Evolutionary conservation across 2,797 vertebrate species (phyloP).

Genomic region (Coendou prehensilis): DNA sequence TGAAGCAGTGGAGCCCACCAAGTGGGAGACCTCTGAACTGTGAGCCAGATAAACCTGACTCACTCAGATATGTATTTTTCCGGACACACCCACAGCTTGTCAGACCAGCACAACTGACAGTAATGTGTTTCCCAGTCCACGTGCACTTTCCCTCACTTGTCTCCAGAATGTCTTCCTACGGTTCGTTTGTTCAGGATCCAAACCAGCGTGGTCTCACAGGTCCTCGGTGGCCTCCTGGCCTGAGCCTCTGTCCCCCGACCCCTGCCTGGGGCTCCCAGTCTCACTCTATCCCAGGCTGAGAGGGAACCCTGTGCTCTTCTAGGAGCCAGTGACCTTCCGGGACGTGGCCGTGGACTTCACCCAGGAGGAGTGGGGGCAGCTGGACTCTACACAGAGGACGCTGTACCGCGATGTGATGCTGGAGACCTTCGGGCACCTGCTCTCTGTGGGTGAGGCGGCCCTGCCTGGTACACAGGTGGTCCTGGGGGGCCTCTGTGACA

Average conservation of each 20-base stretch:
- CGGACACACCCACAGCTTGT: neutral
- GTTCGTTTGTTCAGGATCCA: neutral
- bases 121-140: neutral
- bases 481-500: neutral
- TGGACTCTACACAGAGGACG: conserved; percentile 80
- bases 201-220: neutral
- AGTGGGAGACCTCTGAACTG: neutral
- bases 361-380: conserved; percentile 84
- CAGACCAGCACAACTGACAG: neutral
- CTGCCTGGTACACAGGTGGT: neutral
- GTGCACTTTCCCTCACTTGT: neutral
- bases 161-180: neutral
- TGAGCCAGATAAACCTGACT: neutral
- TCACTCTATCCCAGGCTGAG: conserved; percentile 20
- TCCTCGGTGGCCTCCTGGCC: too few species aligned
- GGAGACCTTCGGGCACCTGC: conserved; percentile 83
- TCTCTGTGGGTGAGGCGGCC: conserved; percentile 82
- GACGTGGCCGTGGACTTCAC: conserved; percentile 86
- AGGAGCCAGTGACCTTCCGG: conserved; percentile 84
- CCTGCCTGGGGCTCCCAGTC: neutral
- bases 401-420: conserved; percentile 86
- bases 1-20: neutral
- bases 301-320: conserved; percentile 22
- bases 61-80: neutral
- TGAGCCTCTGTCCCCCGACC: too few species aligned